phyloP scores from a whole-genome alignment of 1,140 invertebrate genomes.

The Drosophila burlai region DNA sequence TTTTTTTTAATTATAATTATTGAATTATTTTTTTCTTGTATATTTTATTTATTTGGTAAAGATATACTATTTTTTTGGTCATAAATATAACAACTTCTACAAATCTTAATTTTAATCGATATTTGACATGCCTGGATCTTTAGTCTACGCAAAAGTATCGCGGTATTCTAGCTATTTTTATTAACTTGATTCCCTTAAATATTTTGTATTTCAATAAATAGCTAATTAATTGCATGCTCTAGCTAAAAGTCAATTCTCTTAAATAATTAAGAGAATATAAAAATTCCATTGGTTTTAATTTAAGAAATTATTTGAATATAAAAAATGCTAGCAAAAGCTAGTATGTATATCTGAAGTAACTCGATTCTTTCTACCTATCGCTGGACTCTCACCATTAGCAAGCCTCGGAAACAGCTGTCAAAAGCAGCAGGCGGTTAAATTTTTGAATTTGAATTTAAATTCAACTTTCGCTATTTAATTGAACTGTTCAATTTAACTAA shows the following conservation, averaged over 20 bases:
- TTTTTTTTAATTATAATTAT: neutral
- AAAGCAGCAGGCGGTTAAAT: neutral
- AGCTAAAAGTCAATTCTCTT: neutral
- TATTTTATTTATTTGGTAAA: neutral
- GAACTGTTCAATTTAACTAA: neutral
- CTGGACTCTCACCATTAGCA: neutral
- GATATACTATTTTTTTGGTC: neutral
- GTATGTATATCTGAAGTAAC: neutral
- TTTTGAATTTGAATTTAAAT: slow-evolving; percentile 1
- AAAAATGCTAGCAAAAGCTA: neutral
- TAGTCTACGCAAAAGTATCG: no score
- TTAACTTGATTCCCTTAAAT: no score
- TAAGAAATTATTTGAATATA: neutral
- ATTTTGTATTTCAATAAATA: neutral
- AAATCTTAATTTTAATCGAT: neutral
- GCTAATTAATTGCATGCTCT: neutral
- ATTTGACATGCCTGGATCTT: no score
- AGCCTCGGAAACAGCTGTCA: neutral
- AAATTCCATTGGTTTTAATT: neutral
- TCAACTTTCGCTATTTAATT: neutral
- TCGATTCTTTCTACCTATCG: neutral
- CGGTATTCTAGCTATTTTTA: no score
- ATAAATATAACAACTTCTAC: neutral
- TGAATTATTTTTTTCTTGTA: neutral
- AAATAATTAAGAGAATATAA: neutral